Conservation (phyloP, 2,888 invertebrate species). For the Subacronicta megacephala region DNA sequence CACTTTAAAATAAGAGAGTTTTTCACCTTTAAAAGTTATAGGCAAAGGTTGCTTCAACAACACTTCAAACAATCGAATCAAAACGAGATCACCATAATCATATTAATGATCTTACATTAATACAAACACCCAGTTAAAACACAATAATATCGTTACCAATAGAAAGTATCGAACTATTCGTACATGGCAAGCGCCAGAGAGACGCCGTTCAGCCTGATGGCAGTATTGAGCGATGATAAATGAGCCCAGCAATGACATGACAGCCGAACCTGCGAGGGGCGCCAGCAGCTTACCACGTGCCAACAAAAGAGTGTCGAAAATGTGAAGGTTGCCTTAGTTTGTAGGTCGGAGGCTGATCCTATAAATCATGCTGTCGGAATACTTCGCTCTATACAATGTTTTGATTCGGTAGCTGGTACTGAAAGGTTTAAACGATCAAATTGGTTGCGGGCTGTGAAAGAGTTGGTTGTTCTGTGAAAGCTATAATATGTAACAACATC, state of each 20-base stretch:
- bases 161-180: conserved; percentile 62
- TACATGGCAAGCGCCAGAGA: conserved; percentile 79
- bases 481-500: neutral
- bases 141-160: conserved; percentile 53
- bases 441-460: conserved; percentile 33
- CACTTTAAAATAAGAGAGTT: too few relatives aligned
- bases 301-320: conserved; percentile 87
- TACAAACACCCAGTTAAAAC: conserved; percentile 37
- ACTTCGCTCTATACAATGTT: conserved; percentile 76
- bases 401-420: conserved; percentile 63
- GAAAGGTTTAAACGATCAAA: conserved; percentile 56
- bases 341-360: conserved; percentile 86
- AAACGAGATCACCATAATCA: conserved; percentile 15
- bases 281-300: conserved; percentile 80
- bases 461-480: conserved; percentile 15
- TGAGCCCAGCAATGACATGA: conserved; percentile 84
- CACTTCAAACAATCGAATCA: conserved; percentile 6
- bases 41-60: neutral
- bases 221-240: conserved; percentile 88
- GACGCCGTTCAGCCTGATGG: conserved; percentile 81
- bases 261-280: conserved; percentile 85
- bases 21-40: neutral
- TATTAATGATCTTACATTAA: conserved; percentile 4
- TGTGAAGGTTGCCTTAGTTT: conserved; percentile 87
- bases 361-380: conserved; percentile 86